Base-by-base conservation (phyloP, 2,113 vertebrate species). In the Hippocampus abdominalis region DNA sequence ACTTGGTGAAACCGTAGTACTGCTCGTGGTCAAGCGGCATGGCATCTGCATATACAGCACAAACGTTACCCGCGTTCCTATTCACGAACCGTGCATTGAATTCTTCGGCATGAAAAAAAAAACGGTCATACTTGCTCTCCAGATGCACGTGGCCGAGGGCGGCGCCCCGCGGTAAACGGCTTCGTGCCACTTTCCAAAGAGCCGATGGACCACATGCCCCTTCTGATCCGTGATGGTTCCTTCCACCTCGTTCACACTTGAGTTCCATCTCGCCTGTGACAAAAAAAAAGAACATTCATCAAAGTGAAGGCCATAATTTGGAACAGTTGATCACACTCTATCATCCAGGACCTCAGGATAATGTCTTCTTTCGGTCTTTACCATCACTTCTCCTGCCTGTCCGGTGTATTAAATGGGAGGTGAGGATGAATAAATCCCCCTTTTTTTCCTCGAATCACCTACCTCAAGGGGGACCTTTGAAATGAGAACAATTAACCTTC, bases 101-200 rank as follows among this genome's bases (percentile, higher is more conserved):
- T 15, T 15, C 18, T 36, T 42, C 29, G 12, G 18, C 8, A 44
- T 66, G 11, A 71, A 60, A 59, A 51, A 59, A 51, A 29, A 48
- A 64, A 9, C 9, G 51, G 44, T 90, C 95, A 79, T 81, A 99
- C 97, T 95, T 67, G 94, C 92, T 94, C 95, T 96, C 97, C 97
- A 99, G 83, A 99, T 84, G 82, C 96, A 98, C 0, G 90, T 91
- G 62, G 97, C 91, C 2, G 94, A 93, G 3, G 95, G 93, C 0
- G 94, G 89, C 8, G 93, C 91, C 3, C 95, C 96, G 23, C 91
- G 94, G 89, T 94, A 98, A 75, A 99, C 87, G 32, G 93, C 94
- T 51, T 99, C 96, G 0, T 97, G 94, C 97, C 97, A 99, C 76
- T 98, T 99, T 42, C 97, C 97, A 73, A 96, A 99, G 10, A 99